Base-by-base conservation (phyloP, 64 coral and sea anemone species). In the Pocillopora verrucosa region DNA sequence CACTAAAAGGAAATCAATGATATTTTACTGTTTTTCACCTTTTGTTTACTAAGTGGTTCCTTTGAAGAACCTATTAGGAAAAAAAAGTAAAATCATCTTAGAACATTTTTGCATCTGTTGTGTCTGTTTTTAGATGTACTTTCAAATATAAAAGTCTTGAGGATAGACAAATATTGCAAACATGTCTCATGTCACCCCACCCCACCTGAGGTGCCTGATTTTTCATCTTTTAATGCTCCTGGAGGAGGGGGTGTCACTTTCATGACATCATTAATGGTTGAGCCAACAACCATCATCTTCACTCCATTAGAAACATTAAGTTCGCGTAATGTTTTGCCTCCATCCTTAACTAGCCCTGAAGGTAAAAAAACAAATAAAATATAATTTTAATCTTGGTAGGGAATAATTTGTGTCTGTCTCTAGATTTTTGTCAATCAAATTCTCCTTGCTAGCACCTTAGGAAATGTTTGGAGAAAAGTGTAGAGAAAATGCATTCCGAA, bases 201-300 rank as follows among this genome's bases (percentile, higher is more conserved):
- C 59, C 25, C 20, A 38, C 97, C 91, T 86, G 91, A 58, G 2
- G 91, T 51, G 41, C 41, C 86, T 82, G 68, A 60, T 56, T 92
- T 99, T 60, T 99, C 97, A 80, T 99, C 97, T 88, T 99, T 99
- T 74, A 99, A 77, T 24, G 90, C 87, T 51, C 90, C 90, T 25
- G 93, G 88, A 73, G 90, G 81, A 36, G 97, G 97, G 22, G 97
- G 97, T 1, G 93, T 99, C 9, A 99, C 97, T n/a, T 95, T 95
- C 79, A 99, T 88, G 13, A 99, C 94, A 90, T 99, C 97, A 80
- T 95, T 99, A 25, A 99, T 93, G 60, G 97, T 99, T 73, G 97
- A 99, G 9, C 97, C 97, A 81, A 99, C 93, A 65, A 99, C 97
- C 97, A 99, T 99, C 97, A 99, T 99, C 69, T 99, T 99, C 24